Conservation (phyloP, 2,797 vertebrate species). For the Pseudomugil tenellus region DNA sequence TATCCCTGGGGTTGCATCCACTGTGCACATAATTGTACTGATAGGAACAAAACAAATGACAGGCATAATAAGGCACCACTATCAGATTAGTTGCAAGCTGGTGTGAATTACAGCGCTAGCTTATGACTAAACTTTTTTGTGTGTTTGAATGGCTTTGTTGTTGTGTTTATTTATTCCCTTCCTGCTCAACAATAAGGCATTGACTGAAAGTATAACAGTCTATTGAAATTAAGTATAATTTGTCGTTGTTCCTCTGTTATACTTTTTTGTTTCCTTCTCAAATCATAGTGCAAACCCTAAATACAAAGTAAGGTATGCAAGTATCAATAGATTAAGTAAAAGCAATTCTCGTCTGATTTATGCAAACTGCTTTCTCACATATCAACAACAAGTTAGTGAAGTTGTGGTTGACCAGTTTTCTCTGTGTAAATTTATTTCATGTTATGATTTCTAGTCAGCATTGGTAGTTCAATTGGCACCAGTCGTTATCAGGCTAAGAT, state of each 20-base stretch:
- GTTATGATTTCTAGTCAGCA: slow-evolving; percentile 50
- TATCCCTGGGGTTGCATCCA: slow-evolving; percentile 71
- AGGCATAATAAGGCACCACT: slow-evolving; percentile 61
- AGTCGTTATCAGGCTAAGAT: no score
- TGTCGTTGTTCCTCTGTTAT: neutral
- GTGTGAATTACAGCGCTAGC: slow-evolving; percentile 36
- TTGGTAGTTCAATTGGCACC: no score
- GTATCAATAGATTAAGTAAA: neutral
- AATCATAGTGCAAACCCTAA: neutral
- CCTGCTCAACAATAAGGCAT: neutral
- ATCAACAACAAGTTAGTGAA: slow-evolving; percentile 30
- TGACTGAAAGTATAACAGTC: neutral
- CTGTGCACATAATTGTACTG: slow-evolving; percentile 73
- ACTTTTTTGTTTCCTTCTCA: neutral
- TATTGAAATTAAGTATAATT: neutral
- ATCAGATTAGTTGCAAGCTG: slow-evolving; percentile 46
- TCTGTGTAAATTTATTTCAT: slow-evolving; percentile 60
- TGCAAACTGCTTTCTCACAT: slow-evolving; percentile 1
- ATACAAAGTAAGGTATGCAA: neutral
- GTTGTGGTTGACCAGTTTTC: slow-evolving; percentile 28
- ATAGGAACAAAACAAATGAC: slow-evolving; percentile 80
- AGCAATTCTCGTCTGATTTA: neutral
- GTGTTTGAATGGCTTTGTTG: slow-evolving; percentile 1
- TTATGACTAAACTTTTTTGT: slow-evolving; percentile 38
- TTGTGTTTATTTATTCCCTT: neutral